Evolutionary conservation across 37 sponge, comb jelly and placozoan genomes (phyloP).

Genomic region (Chondrilla cf. caribensis): DNA sequence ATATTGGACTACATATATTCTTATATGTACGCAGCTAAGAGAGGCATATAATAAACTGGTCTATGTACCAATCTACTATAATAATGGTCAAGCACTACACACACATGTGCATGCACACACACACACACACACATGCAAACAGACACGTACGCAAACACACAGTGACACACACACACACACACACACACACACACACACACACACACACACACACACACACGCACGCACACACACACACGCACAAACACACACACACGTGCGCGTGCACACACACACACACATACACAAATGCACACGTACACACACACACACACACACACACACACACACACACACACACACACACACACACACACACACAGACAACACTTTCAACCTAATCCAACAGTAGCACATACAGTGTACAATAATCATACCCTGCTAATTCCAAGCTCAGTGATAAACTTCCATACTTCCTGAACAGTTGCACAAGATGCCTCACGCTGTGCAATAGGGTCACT

Average conservation of each 20-base stretch:
- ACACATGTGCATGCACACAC: too few species aligned
- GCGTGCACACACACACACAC: slow-evolving; percentile 11
- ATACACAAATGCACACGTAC: too few species aligned
- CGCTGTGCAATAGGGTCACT: slow-evolving; percentile 30
- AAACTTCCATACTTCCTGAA: slow-evolving; percentile 79
- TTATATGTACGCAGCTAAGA: too few species aligned
- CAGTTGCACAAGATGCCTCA: slow-evolving; percentile 47
- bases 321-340: background rate
- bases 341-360: slow-evolving; percentile 5
- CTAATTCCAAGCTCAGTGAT: slow-evolving; percentile 92
- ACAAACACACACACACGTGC: slow-evolving; percentile 9
- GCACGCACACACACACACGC: background rate
- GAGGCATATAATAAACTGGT: too few species aligned
- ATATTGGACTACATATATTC: too few species aligned
- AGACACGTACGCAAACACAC: background rate
- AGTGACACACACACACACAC: slow-evolving; percentile 4
- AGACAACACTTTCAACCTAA: background rate
- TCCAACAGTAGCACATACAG: too few species aligned
- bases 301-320: too few species aligned
- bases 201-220: slow-evolving; percentile 9
- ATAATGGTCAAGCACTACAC: too few species aligned
- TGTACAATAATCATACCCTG: slow-evolving; percentile 57
- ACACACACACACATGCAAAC: too few species aligned
- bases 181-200: background rate
- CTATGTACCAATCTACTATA: too few species aligned